A percentile compares a stretch with the other conserved stretches of the same genome.
Conservation (phyloP, 2,888 invertebrate genomes). For the Eilema depressum region DNA sequence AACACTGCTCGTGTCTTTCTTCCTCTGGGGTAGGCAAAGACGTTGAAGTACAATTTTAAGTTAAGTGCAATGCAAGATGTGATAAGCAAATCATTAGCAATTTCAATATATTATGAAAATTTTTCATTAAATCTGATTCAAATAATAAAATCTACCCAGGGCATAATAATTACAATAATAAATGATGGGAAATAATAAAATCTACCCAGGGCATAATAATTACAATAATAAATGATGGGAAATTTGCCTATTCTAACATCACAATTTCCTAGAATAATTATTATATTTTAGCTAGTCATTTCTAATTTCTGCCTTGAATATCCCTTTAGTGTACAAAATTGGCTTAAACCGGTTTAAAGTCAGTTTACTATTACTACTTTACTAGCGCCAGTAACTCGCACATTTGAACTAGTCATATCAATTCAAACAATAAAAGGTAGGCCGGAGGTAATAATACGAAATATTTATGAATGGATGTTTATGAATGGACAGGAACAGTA, state of each 20-base stretch:
- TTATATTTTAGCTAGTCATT: not conserved
- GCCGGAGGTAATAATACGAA: conserved; percentile 3
- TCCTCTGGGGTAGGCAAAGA: too few relatives aligned
- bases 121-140: not conserved
- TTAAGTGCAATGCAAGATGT: too few relatives aligned
- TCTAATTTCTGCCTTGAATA: not conserved
- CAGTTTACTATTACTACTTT: not conserved
- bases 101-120: not conserved
- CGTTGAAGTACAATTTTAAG: too few relatives aligned
- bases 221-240: not conserved
- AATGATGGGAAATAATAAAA: not conserved
- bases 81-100: too few relatives aligned
- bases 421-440: not conserved
- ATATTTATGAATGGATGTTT: conserved; percentile 18
- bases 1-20: too few relatives aligned
- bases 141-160: not conserved
- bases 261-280: not conserved
- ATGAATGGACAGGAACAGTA: conserved; percentile 45
- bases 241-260: not conserved
- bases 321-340: not conserved
- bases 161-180: not conserved
- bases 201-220: not conserved
- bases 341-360: not conserved
- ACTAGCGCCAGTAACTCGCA: conserved; percentile 8
- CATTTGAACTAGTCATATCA: conserved; percentile 3